Percentiles rank a stretch among this genome's conserved stretches.
These are phyloP conservation scores for Seriola rivoliana DNA, from an alignment of 2,113 vertebrate species.

Conservation along the genomic window DNA sequence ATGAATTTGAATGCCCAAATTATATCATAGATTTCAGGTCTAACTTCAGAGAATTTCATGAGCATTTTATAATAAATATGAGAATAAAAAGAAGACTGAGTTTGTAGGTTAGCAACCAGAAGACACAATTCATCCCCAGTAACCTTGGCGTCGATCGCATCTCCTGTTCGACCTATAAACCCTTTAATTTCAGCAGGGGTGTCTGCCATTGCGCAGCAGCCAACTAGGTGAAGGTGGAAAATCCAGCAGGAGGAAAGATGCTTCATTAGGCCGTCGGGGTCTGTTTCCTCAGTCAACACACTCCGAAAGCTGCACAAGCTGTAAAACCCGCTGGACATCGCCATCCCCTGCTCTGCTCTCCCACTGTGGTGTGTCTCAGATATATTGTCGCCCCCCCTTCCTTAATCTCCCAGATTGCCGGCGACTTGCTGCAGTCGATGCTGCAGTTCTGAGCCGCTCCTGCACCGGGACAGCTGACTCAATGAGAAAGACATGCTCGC, in stretches of 20 bases:
- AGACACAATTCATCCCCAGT: background rate
- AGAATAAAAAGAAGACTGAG: background rate
- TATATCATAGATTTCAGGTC: background rate
- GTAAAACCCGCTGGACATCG: slow-evolving; percentile 47
- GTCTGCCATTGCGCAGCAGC: slow-evolving; percentile 66
- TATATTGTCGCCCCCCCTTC: slow-evolving; percentile 45
- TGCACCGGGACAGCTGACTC: slow-evolving; percentile 77
- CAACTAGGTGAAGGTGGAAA: slow-evolving; percentile 64
- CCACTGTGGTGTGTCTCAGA: slow-evolving; percentile 54
- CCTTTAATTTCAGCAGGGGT: slow-evolving; percentile 6
- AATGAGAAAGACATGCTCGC: slow-evolving; percentile 87
- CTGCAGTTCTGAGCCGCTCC: slow-evolving; percentile 78
- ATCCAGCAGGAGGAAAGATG: slow-evolving; percentile 50
- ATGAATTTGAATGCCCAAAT: background rate
- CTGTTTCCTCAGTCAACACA: background rate
- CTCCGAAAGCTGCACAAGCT: slow-evolving; percentile 17
- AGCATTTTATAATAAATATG: background rate
- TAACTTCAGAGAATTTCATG: background rate
- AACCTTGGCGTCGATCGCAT: slow-evolving; percentile 53
- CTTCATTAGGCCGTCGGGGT: slow-evolving; percentile 15
- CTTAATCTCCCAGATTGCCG: slow-evolving; percentile 81
- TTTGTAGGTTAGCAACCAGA: background rate
- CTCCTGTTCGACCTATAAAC: slow-evolving; percentile 14
- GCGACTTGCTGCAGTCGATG: slow-evolving; percentile 82
- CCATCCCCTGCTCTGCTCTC: slow-evolving; percentile 49